Evolutionary conservation across 2,888 invertebrate genomes (phyloP).

Genomic region (Asteroscopus sphinx): DNA sequence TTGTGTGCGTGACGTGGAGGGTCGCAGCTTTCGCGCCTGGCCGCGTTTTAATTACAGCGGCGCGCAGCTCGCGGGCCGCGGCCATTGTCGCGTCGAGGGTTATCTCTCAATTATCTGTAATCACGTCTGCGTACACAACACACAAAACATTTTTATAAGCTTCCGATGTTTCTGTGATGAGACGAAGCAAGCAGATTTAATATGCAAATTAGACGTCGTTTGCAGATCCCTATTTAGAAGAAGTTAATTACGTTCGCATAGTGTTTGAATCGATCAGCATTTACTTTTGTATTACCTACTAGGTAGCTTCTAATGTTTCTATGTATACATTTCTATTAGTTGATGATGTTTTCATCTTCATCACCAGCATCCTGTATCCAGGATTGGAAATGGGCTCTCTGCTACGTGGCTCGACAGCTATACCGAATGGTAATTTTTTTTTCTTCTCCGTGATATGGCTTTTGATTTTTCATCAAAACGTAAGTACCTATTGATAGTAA

Average conservation of each 20-base stretch:
- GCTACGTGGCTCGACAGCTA: too few species aligned
- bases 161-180: slow-evolving; percentile 1
- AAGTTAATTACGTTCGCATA: slow-evolving; percentile 3
- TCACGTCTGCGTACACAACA: slow-evolving; percentile 25
- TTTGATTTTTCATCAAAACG: too few species aligned
- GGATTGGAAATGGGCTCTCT: too few species aligned
- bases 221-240: neutral
- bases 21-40: slow-evolving; percentile 61
- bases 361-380: too few species aligned
- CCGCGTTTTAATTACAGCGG: slow-evolving; percentile 68
- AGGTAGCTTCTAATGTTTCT: too few species aligned
- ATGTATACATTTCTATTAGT: too few species aligned
- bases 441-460: too few species aligned
- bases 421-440: too few species aligned
- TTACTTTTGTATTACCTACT: neutral
- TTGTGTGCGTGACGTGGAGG: slow-evolving; percentile 62
- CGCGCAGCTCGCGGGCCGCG: neutral
- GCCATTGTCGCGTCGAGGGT: slow-evolving; percentile 37
- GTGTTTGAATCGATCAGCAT: neutral
- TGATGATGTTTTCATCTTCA: too few species aligned
- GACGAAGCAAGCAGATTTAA: slow-evolving; percentile 9
- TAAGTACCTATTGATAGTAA: too few species aligned
- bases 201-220: slow-evolving; percentile 26
- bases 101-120: slow-evolving; percentile 54
- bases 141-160: slow-evolving; percentile 36